These are phyloP conservation scores for Lacerta agilis DNA, from an alignment of 2,797 vertebrate species.

Conservation along the genomic window DNA sequence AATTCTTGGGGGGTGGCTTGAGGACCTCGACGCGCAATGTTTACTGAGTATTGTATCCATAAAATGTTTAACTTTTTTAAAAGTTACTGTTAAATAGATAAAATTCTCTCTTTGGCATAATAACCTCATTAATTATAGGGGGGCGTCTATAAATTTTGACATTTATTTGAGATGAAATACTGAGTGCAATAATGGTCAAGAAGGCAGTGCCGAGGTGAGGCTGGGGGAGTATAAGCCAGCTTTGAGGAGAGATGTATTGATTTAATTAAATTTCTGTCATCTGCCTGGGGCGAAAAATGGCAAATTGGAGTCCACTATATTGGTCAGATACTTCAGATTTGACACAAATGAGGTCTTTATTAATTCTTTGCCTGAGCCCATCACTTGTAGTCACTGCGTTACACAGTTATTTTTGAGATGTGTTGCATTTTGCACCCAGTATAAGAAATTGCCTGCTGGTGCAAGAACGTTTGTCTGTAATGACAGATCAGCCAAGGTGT, in stretches of 20 bases:
- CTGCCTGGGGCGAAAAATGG: slow-evolving; percentile 35
- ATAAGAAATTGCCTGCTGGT: slow-evolving; percentile 21
- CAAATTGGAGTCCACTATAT: slow-evolving; percentile 61
- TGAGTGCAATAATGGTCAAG: slow-evolving; percentile 65
- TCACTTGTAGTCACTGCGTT: slow-evolving; percentile 55
- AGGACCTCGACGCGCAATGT: no score
- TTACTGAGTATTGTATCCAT: not conserved
- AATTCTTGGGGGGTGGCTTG: no score
- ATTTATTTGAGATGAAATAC: slow-evolving; percentile 61
- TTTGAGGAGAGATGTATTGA: slow-evolving; percentile 65
- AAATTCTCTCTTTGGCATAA: slow-evolving; percentile 1
- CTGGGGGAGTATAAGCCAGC: slow-evolving; percentile 39
- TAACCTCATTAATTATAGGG: slow-evolving; percentile 2
- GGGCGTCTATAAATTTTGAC: slow-evolving; percentile 44
- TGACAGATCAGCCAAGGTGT: not conserved
- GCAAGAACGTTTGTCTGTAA: slow-evolving; percentile 17
- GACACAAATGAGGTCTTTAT: slow-evolving; percentile 67
- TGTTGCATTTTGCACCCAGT: slow-evolving; percentile 17
- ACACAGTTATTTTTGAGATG: slow-evolving; percentile 30
- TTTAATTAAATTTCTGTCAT: slow-evolving; percentile 71
- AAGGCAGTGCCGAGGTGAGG: slow-evolving; percentile 29
- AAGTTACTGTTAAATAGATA: not conserved
- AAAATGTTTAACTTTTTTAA: not conserved
- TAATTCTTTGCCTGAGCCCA: slow-evolving; percentile 61
- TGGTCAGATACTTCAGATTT: slow-evolving; percentile 65